These are phyloP conservation scores for Trachymyrmex septentrionalis DNA, from an alignment of 1,140 invertebrate genomes.

Conservation along the genomic window DNA sequence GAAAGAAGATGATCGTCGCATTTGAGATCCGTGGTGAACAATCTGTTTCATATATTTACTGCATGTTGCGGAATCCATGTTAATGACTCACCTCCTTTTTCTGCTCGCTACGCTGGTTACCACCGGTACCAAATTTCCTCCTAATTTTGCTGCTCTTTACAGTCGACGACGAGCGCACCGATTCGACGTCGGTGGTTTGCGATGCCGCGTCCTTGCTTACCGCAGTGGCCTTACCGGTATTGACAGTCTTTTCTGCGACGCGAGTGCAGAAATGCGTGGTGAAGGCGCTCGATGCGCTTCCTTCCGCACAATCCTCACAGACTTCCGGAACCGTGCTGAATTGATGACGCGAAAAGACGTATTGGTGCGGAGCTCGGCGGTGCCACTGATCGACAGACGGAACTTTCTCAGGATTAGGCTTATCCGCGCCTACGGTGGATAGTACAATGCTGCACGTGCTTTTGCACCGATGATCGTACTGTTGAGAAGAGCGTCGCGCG, in stretches of 20 bases:
- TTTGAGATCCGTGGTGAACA: neutral
- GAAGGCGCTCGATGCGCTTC: slow-evolving; percentile 75
- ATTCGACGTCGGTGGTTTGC: slow-evolving; percentile 87
- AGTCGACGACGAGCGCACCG: slow-evolving; percentile 70
- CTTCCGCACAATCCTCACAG: slow-evolving; percentile 81
- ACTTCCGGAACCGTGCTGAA: slow-evolving; percentile 85
- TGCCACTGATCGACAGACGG: slow-evolving; percentile 81
- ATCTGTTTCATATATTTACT: neutral
- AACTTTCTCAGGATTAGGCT: slow-evolving; percentile 66
- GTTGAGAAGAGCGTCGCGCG: slow-evolving; percentile 78
- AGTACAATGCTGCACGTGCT: slow-evolving; percentile 91
- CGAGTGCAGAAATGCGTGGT: slow-evolving; percentile 85
- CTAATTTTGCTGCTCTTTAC: slow-evolving; percentile 68
- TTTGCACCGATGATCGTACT: slow-evolving; percentile 86
- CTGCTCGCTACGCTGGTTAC: slow-evolving; percentile 65
- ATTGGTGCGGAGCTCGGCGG: slow-evolving; percentile 78
- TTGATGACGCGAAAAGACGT: slow-evolving; percentile 74
- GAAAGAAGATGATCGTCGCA: slow-evolving; percentile 49
- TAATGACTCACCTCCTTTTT: slow-evolving; percentile 71
- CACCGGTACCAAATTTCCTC: slow-evolving; percentile 70
- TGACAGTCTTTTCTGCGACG: slow-evolving; percentile 79
- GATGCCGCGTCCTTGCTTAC: slow-evolving; percentile 86
- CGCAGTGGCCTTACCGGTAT: slow-evolving; percentile 54
- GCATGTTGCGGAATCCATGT: neutral
- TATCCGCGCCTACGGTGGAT: slow-evolving; percentile 72